A percentile compares a stretch with the other conserved stretches of the same genome.
These are phyloP conservation scores for Lepeophtheirus nordmannii DNA, from an alignment of 2,888 invertebrate genomes.

Conservation along the genomic window DNA sequence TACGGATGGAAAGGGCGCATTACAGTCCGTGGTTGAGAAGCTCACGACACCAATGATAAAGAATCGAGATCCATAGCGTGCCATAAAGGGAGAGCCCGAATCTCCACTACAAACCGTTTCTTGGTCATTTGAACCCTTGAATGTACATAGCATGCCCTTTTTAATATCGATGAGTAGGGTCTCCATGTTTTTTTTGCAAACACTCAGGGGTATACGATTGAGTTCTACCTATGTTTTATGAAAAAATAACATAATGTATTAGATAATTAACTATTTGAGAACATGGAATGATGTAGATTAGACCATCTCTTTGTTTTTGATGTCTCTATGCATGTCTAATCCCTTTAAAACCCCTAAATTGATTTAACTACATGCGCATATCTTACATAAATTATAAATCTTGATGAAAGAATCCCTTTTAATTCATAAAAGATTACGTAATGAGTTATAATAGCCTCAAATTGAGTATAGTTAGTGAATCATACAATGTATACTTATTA, in stretches of 20 bases:
- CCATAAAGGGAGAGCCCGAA: background rate
- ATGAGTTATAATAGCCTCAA: too few species aligned
- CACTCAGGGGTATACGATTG: background rate
- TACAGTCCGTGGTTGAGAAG: background rate
- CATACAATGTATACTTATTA: too few species aligned
- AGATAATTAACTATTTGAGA: background rate
- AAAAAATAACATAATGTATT: background rate
- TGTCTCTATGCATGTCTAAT: too few species aligned
- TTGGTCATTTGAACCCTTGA: background rate
- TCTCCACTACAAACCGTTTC: background rate
- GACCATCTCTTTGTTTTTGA: too few species aligned
- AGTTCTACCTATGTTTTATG: background rate
- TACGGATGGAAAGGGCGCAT: conserved; percentile 11
- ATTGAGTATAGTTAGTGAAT: too few species aligned
- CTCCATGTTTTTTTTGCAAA: background rate
- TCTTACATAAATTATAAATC: too few species aligned
- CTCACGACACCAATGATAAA: conserved; percentile 3
- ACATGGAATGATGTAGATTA: too few species aligned
- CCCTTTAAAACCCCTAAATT: too few species aligned
- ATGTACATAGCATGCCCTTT: background rate
- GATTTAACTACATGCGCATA: too few species aligned
- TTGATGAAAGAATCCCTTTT: too few species aligned
- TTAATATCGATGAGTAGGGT: background rate
- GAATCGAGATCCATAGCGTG: background rate
- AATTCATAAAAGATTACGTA: too few species aligned